These are phyloP conservation scores for Rhabdornis inornatus DNA, from an alignment of 2,113 vertebrate genomes.

Conservation along the genomic window DNA sequence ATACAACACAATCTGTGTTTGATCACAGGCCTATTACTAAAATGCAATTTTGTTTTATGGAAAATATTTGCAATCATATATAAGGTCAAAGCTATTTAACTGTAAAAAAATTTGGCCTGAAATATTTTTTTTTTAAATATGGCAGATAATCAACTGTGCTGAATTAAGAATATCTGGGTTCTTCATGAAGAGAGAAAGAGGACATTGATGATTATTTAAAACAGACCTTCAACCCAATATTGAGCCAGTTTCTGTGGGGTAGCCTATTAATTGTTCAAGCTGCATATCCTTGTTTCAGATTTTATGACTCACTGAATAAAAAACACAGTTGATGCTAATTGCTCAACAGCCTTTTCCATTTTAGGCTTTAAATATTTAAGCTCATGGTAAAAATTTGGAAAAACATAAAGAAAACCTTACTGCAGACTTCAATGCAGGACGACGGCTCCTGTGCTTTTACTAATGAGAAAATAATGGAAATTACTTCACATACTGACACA, in stretches of 20 bases:
- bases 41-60: neutral
- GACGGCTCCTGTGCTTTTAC: neutral
- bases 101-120: neutral
- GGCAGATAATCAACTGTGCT: neutral
- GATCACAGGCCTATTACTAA: neutral
- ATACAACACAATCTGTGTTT: neutral
- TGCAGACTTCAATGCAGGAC: neutral
- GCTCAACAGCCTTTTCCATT: neutral
- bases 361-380: neutral
- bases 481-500: neutral
- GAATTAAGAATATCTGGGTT: neutral
- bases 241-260: neutral
- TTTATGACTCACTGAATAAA: neutral
- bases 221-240: neutral
- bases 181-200: neutral
- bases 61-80: neutral
- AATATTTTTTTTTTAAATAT: neutral
- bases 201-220: neutral
- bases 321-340: neutral
- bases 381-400: neutral
- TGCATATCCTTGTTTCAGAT: neutral
- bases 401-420: neutral
- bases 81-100: neutral
- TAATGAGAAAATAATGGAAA: neutral
- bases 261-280: neutral